Percentiles rank a stretch among this genome's conserved stretches.
Conservation (phyloP, 92 coral and sea anemone genomes). For the Phenganax stokvisi region DNA sequence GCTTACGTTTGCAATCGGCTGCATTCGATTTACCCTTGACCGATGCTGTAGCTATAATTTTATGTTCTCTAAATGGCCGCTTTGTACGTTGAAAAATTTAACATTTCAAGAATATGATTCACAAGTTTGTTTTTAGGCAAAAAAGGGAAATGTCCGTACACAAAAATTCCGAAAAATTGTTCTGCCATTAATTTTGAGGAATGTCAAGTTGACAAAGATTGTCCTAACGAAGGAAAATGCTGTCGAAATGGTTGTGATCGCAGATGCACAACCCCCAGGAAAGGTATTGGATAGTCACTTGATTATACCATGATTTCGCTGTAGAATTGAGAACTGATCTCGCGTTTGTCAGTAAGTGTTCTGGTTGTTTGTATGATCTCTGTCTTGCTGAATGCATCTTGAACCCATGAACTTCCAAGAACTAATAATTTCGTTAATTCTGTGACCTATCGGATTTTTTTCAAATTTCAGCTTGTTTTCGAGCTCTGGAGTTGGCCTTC, state of each 20-base stretch:
- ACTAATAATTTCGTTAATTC: too few relatives aligned
- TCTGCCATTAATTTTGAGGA: conserved; percentile 43
- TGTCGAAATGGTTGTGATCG: conserved; percentile 52
- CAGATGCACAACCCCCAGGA: conserved; percentile 42
- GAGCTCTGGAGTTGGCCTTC: conserved; percentile 74
- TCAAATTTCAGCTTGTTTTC: conserved; percentile 36
- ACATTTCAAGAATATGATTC: neutral
- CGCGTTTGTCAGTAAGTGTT: neutral
- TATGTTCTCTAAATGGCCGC: neutral
- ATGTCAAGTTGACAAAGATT: conserved; percentile 43
- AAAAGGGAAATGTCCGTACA: conserved; percentile 52
- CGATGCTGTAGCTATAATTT: neutral
- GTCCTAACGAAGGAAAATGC: conserved; percentile 48
- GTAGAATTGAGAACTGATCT: neutral
- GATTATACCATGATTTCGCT: neutral
- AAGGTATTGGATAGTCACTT: conserved; percentile 9
- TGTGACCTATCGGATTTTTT: neutral
- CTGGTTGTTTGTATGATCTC: too few relatives aligned
- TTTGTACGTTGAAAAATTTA: too few relatives aligned
- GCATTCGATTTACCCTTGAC: too few relatives aligned
- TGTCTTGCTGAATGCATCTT: too few relatives aligned
- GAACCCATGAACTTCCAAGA: too few relatives aligned
- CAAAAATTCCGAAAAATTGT: conserved; percentile 45
- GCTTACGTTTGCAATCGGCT: too few relatives aligned
- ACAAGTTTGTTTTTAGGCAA: conserved; percentile 25